Evolutionary conservation across 1,140 invertebrate species (phyloP).

Genomic region (Drosophila busckii): DNA sequence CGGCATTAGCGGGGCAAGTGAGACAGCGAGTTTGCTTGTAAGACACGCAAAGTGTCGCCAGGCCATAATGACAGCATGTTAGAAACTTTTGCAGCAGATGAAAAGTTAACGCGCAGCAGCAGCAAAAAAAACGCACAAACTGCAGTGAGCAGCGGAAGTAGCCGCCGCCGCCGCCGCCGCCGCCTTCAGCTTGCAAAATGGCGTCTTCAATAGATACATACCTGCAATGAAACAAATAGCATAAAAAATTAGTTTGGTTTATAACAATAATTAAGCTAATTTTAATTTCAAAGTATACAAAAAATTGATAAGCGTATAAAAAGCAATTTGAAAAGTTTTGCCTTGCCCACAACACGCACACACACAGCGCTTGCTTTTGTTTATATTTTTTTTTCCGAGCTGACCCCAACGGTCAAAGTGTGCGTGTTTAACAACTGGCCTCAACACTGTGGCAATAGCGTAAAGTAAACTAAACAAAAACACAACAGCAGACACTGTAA

Average conservation of each 20-base stretch:
- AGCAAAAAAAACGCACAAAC: constrained; percentile 18
- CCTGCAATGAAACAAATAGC: constrained; percentile 50
- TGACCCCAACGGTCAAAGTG: constrained; percentile 32
- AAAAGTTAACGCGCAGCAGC: too few species aligned
- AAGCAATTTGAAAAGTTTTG: constrained; percentile 62
- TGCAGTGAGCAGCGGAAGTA: constrained; percentile 37
- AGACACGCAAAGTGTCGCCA: constrained; percentile 65
- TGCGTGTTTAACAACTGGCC: constrained; percentile 41
- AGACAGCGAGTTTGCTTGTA: constrained; percentile 8
- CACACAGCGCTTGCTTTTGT: background rate
- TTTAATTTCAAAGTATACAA: background rate
- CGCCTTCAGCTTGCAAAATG: constrained; percentile 1
- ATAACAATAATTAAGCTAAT: too few species aligned
- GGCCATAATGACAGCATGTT: constrained; percentile 72
- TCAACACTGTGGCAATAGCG: constrained; percentile 32
- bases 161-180: constrained; percentile 1
- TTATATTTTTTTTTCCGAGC: background rate
- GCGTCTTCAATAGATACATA: constrained; percentile 56
- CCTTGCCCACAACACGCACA: constrained; percentile 31
- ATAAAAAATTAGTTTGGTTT: background rate
- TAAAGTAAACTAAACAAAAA: constrained; percentile 2
- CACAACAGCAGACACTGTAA: constrained; percentile 9
- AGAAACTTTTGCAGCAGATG: constrained; percentile 44
- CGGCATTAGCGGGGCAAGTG: background rate
- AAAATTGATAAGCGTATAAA: constrained; percentile 57